phyloP scores from a whole-genome alignment of 1,140 invertebrate genomes.

The Globodera ellingtonae region DNA sequence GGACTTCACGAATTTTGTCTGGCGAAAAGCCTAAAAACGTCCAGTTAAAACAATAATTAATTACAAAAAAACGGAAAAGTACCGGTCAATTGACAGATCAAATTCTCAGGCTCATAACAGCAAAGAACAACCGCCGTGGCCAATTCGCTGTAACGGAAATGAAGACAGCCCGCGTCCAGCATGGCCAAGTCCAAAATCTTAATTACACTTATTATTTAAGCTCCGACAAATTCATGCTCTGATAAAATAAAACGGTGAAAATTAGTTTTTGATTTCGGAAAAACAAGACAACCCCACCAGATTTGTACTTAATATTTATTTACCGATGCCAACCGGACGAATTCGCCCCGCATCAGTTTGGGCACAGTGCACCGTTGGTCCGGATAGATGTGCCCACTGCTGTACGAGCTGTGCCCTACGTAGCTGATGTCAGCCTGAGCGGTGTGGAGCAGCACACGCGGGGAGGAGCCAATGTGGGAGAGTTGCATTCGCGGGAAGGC shows the following conservation, averaged over 20 bases:
- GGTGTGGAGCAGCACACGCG: constrained; percentile 19
- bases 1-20: constrained; percentile 31
- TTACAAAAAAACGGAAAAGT: neutral
- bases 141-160: constrained; percentile 51
- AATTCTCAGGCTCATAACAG: constrained; percentile 47
- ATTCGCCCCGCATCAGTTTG: constrained; percentile 49
- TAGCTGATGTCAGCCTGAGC: constrained; percentile 13
- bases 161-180: constrained; percentile 35
- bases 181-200: constrained; percentile 47
- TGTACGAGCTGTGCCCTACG: constrained; percentile 29
- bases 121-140: constrained; percentile 53
- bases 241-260: neutral
- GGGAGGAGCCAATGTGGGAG: constrained; percentile 15
- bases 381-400: constrained; percentile 31
- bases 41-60: neutral
- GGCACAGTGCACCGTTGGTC: constrained; percentile 46
- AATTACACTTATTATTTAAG: constrained; percentile 17
- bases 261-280: neutral
- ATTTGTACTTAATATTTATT: too few relatives aligned
- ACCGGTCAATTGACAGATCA: constrained; percentile 52
- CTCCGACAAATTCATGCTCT: constrained; percentile 23
- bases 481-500: constrained; percentile 23
- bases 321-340: constrained; percentile 43
- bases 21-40: constrained; percentile 40
- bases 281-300: too few relatives aligned